Conservation (phyloP, 2,888 invertebrate genomes). For the Smittia sp. region DNA sequence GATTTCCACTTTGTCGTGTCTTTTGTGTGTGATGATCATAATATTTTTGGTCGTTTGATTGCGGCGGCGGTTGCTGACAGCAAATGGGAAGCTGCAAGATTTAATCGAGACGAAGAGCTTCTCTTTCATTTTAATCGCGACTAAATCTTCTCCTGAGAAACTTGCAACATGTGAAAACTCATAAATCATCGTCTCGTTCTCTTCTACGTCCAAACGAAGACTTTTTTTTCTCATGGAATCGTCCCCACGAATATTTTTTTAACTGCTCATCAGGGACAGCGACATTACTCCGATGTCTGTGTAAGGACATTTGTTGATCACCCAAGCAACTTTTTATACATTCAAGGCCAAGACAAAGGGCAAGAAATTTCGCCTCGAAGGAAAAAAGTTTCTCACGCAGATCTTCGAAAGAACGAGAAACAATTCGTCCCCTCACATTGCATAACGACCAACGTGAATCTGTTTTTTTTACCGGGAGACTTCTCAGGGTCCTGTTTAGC, state of each 20-base stretch:
- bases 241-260: constrained; percentile 38
- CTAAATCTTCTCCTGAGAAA: background rate
- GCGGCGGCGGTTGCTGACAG: background rate
- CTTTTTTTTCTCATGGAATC: constrained; percentile 27
- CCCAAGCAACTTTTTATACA: background rate
- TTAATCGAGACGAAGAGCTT: background rate
- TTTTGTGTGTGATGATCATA: constrained; percentile 10
- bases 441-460: constrained; percentile 31
- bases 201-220: constrained; percentile 16
- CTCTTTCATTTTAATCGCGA: constrained; percentile 5
- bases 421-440: constrained; percentile 31
- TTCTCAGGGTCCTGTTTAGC: constrained; percentile 17
- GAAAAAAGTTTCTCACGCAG: constrained; percentile 38
- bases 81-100: too few relatives aligned
- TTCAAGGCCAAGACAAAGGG: constrained; percentile 17
- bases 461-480: constrained; percentile 21
- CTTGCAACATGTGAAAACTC: constrained; percentile 20
- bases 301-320: constrained; percentile 8
- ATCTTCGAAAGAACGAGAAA: constrained; percentile 3
- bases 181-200: constrained; percentile 26
- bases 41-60: constrained; percentile 24
- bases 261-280: constrained; percentile 30
- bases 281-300: background rate
- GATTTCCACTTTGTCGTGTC: background rate
- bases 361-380: constrained; percentile 1